Conservation (phyloP, 1,140 invertebrate genomes). For the Penaeus japonicus region DNA sequence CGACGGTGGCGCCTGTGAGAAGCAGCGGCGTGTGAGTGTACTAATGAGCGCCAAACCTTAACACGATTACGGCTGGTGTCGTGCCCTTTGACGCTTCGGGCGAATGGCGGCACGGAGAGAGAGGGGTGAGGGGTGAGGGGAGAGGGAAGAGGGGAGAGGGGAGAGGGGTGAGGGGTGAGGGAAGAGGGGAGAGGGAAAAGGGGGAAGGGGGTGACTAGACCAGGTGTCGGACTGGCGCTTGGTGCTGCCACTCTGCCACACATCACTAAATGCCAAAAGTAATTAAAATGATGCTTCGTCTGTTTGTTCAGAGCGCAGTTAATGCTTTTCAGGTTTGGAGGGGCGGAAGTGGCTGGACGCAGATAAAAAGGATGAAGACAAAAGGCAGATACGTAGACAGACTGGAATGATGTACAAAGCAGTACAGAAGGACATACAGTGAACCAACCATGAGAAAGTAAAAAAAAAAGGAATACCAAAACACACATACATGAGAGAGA, state of each 20-base stretch:
- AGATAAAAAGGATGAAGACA: too few relatives aligned
- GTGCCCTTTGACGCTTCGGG: constrained; percentile 29
- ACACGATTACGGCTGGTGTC: constrained; percentile 16
- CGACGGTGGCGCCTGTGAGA: constrained; percentile 39
- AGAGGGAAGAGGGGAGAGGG: neutral
- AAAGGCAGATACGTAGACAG: too few relatives aligned
- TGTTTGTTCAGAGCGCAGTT: too few relatives aligned
- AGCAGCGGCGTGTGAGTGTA: constrained; percentile 36
- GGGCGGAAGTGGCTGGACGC: too few relatives aligned
- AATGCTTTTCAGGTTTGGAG: too few relatives aligned
- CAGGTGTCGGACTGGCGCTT: neutral
- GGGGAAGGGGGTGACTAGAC: neutral
- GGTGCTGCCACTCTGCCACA: too few relatives aligned
- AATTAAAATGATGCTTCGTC: too few relatives aligned
- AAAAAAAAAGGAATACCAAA: too few relatives aligned
- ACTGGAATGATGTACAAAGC: too few relatives aligned
- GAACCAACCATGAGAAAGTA: too few relatives aligned
- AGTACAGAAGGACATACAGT: too few relatives aligned
- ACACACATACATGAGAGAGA: neutral
- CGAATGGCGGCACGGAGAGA: neutral
- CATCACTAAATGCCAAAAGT: too few relatives aligned
- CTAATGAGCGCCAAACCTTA: constrained; percentile 47
- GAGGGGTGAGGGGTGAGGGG: neutral
- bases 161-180: neutral
- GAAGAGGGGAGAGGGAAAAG: neutral